Evolutionary conservation across 2,113 vertebrate genomes (phyloP), one percentile per base, ranked within the genome.

Genomic region (Bos taurus): DNA sequence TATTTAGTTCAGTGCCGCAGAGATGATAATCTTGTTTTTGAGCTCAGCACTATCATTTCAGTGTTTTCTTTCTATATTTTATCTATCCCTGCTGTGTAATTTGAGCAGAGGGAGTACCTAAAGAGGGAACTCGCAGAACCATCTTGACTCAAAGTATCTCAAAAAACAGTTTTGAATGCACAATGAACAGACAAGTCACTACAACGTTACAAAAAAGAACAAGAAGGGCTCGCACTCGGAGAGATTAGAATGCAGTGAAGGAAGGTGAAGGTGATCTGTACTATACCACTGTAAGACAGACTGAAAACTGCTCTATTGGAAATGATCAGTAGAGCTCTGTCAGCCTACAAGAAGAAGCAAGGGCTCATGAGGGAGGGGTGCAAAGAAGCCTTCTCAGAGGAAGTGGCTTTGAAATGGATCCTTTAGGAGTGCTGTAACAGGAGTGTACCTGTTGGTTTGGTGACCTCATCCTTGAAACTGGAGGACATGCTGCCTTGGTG

Each of bases 21-120:
- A 97, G 89, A 93, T 90, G 59, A 85, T 74, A 36, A 92, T 84
- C 94, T 94, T 84, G 74, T 57, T 92, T 96, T 91, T 90, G 85
- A 96, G 86, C 36, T 80, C n/a, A 60, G 77, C 15, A 36, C 57
- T 88, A 88, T 86, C 88, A 89, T 96, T 86, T 90, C 84, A 26
- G 19, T 90, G 82, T 94, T 57, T 92, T 92, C 67, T 94, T 92
- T 92, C 64, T 59, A 30, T 59, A 30, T 94, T 90, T 94, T 92
- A 94, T 86, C 91, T 90, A 9, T 36, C 46, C n/a, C 23, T 83
- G 67, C 54, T 80, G 6, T 87, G 48, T 82, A 71, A 71, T 92
- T 78, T n/a, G 50, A 87, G 50, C 74, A 67, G 84, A 56, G 48
- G n/a, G 60, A 95, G 56, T 40, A 56, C 25, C 88, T 26, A 12